phyloP scores from a whole-genome alignment of 2,113 vertebrate genomes.

The Lethenteron camtschaticum region DNA sequence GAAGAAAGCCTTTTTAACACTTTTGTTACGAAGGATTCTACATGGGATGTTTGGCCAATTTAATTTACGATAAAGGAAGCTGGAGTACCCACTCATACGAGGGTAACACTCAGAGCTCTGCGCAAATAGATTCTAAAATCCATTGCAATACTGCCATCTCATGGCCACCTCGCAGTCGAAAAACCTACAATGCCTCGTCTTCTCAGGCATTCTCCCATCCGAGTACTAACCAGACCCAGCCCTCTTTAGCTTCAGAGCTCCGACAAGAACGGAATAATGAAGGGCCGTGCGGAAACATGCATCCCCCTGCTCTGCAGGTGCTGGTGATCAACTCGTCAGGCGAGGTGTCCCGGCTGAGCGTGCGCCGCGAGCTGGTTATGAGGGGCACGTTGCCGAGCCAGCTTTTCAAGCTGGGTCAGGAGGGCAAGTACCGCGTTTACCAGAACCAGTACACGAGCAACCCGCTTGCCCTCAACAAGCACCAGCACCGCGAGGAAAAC shows the following conservation, averaged over 20 bases:
- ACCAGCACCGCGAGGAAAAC: constrained; percentile 91
- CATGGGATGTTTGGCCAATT: too few relatives aligned
- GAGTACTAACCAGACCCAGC: too few relatives aligned
- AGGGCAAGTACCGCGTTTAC: constrained; percentile 91
- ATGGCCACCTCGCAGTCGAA: background rate
- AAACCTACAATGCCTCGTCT: too few relatives aligned
- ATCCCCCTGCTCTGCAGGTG: constrained; percentile 26
- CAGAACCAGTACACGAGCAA: constrained; percentile 94
- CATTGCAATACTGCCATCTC: background rate
- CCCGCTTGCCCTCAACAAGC: constrained; percentile 79
- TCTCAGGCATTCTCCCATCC: too few relatives aligned
- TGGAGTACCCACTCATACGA: too few relatives aligned
- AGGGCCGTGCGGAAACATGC: background rate
- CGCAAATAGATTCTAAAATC: too few relatives aligned
- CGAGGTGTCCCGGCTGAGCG: constrained; percentile 51
- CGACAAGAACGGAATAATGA: background rate
- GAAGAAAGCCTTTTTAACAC: too few relatives aligned
- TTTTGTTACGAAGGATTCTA: too few relatives aligned
- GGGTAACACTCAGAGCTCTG: too few relatives aligned
- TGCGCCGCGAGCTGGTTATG: constrained; percentile 53
- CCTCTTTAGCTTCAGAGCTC: background rate
- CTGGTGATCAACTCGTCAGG: constrained; percentile 62
- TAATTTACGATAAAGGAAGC: too few relatives aligned
- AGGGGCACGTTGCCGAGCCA: constrained; percentile 42
- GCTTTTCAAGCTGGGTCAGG: constrained; percentile 27